phyloP scores from a whole-genome alignment of 1,140 invertebrate species.

The Heliconius hewitsoni region DNA sequence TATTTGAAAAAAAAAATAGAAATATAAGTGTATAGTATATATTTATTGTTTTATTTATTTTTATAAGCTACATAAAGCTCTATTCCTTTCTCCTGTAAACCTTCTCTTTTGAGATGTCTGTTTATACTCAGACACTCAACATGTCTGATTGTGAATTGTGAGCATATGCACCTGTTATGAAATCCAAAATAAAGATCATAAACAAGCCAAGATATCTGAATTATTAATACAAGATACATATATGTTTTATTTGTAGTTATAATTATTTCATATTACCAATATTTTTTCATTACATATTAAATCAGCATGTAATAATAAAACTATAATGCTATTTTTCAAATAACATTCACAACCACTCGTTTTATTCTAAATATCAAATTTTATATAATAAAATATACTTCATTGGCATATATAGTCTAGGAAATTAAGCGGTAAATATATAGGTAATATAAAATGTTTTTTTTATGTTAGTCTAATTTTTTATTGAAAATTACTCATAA shows the following conservation, averaged over 20 bases:
- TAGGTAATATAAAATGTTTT: background rate
- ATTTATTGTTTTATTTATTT: too few species aligned
- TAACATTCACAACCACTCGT: slow-evolving; percentile 68
- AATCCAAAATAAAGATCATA: slow-evolving; percentile 6
- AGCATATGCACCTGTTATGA: slow-evolving; percentile 4
- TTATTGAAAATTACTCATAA: background rate
- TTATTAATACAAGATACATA: background rate
- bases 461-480: background rate
- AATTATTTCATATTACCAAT: background rate
- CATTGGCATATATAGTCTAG: background rate
- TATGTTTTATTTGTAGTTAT: background rate
- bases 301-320: slow-evolving; percentile 2
- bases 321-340: slow-evolving; percentile 12
- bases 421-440: slow-evolving; percentile 28
- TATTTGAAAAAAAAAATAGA: too few species aligned
- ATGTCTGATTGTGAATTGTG: background rate
- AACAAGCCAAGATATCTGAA: slow-evolving; percentile 5
- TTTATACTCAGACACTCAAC: too few species aligned
- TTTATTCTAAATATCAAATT: slow-evolving; percentile 47
- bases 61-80: too few species aligned
- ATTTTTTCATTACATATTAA: background rate
- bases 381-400: slow-evolving; percentile 26
- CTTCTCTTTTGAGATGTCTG: too few species aligned
- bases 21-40: too few species aligned
- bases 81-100: too few species aligned